Evolutionary conservation across 1,140 invertebrate species (phyloP).

Genomic region (Archegozetes longisetosus): DNA sequence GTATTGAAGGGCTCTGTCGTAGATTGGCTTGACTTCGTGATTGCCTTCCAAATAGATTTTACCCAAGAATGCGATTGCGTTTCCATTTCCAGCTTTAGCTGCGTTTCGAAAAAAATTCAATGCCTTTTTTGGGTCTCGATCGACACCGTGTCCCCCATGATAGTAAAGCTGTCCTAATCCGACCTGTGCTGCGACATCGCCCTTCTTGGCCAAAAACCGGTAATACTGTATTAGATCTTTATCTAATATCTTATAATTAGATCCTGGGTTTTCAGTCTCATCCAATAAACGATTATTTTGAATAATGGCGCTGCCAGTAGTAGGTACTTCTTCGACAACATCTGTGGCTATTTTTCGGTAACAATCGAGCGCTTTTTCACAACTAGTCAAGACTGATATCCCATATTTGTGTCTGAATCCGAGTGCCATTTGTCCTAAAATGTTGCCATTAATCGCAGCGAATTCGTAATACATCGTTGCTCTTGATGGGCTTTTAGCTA

Average conservation of each 20-base stretch:
- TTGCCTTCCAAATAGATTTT: slow-evolving; percentile 96
- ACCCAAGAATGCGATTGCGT: slow-evolving; percentile 93
- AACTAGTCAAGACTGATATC: slow-evolving; percentile 63
- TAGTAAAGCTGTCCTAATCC: slow-evolving; percentile 94
- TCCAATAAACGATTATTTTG: slow-evolving; percentile 76
- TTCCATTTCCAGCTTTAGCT: slow-evolving; percentile 80
- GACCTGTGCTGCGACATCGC: slow-evolving; percentile 89
- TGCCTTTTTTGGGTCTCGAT: slow-evolving; percentile 70
- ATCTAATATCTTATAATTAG: slow-evolving; percentile 48
- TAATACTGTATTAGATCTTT: slow-evolving; percentile 96
- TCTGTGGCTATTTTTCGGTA: slow-evolving; percentile 79
- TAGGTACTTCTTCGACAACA: slow-evolving; percentile 67
- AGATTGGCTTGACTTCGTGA: slow-evolving; percentile 74
- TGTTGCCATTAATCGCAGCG: slow-evolving; percentile 70
- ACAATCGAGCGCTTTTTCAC: slow-evolving; percentile 67
- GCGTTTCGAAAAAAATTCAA: slow-evolving; percentile 86
- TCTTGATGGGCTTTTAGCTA: slow-evolving; percentile 69
- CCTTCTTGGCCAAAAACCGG: slow-evolving; percentile 85
- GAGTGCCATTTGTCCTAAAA: slow-evolving; percentile 83
- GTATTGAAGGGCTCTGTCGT: slow-evolving; percentile 73
- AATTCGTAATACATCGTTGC: slow-evolving; percentile 82
- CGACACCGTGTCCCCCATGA: slow-evolving; percentile 85
- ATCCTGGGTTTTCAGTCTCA: slow-evolving; percentile 59
- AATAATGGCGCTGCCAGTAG: slow-evolving; percentile 73
- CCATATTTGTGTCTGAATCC: slow-evolving; percentile 60